A percentile compares a stretch with the other conserved stretches of the same genome.
These are phyloP conservation scores for Hydropsyche tenuis DNA, from an alignment of 1,140 invertebrate genomes.

Conservation along the genomic window DNA sequence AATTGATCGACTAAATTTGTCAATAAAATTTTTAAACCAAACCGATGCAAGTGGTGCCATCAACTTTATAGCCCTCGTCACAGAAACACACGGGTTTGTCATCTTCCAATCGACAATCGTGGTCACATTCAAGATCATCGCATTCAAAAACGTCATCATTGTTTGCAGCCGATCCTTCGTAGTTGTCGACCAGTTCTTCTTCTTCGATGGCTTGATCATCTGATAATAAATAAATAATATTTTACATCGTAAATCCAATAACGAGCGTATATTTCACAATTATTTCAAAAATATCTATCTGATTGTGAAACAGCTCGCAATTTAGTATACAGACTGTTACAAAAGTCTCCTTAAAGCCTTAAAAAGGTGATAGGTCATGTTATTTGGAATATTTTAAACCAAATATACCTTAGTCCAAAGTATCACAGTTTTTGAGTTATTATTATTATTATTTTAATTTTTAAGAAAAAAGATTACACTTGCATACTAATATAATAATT, in stretches of 20 bases:
- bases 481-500: too few relatives aligned
- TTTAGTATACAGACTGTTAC: too few relatives aligned
- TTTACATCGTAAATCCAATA: not conserved
- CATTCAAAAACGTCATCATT: constrained; percentile 28
- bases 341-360: too few relatives aligned
- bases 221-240: constrained; percentile 1
- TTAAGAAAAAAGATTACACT: too few relatives aligned
- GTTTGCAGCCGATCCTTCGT: not conserved
- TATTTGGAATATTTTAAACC: too few relatives aligned
- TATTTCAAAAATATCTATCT: too few relatives aligned
- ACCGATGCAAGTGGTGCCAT: constrained; percentile 54
- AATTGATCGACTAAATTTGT: not conserved
- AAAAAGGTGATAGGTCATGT: too few relatives aligned
- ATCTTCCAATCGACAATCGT: constrained; percentile 53
- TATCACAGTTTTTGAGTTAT: too few relatives aligned
- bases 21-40: constrained; percentile 1
- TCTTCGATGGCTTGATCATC: constrained; percentile 16
- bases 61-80: constrained; percentile 52
- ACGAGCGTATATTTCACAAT: too few relatives aligned
- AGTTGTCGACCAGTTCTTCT: not conserved
- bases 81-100: constrained; percentile 54
- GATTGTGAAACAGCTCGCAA: too few relatives aligned
- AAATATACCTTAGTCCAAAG: too few relatives aligned
- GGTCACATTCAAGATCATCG: constrained; percentile 51
- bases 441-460: too few relatives aligned